Evolutionary conservation across 2,888 invertebrate genomes (phyloP), one percentile per base, ranked within the genome.

Genomic region (Priocnemis perturbator): DNA sequence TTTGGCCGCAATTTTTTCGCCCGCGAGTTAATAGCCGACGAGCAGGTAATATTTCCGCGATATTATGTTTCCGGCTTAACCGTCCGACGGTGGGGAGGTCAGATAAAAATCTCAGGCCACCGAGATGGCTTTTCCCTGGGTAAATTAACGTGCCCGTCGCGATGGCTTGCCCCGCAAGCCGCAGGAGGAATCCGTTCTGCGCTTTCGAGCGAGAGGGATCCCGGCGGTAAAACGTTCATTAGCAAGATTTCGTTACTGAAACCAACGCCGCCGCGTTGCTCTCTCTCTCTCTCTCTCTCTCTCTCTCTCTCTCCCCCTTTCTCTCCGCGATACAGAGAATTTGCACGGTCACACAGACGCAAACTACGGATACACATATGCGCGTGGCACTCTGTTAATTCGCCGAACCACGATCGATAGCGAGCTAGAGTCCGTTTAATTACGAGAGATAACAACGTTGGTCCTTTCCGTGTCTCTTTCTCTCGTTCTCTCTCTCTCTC

Each of bases 391-490:
- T n/a, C 23, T 7, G 66, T 72, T 79, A 77, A 80, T 79, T 76
- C 76, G 64, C 48, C 63, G 68, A 62, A 64, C 62, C 21, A 59
- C 69, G 72, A 80, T 79, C 80, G 80, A 79, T 79, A 76, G 60
- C 57, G 50, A 64, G 66, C 72, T 72, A 64, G 65, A 77, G 76
- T 76, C 70, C 71, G 78, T 77, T 80, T 80, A 80, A 78, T 78
- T 80, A 76, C 73, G 26, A 74, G 78, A 69, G 76, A 79, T 76
- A 80, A 80, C 78, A 67, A 66, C 53, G 58, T 63, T 56, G 37
- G 37, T 17, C 61, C 37, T 61, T 60, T 59, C 57, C 62, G 59
- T 53, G 52, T 65, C 58, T 64, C 59, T 61, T 61, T 64, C 60
- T 64, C 17, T 50, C 50, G 26, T 2, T 3, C 26, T 26, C 50